Conservation (phyloP, 2,888 invertebrate species). For the Pelosia muscerda region DNA sequence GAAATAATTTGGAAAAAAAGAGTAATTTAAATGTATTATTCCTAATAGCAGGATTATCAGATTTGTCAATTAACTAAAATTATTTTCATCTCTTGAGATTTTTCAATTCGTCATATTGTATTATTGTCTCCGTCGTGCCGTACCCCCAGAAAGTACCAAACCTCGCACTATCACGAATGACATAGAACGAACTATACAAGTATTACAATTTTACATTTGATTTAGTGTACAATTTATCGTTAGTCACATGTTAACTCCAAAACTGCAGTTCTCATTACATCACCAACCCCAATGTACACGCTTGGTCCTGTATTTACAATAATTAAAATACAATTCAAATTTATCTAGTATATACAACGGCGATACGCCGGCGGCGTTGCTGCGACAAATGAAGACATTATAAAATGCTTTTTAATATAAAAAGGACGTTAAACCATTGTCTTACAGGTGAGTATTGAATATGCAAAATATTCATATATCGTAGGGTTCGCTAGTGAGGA, state of each 20-base stretch:
- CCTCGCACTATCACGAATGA: not conserved
- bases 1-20: not conserved
- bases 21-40: not conserved
- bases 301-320: conserved; percentile 83
- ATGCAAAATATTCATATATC: not conserved
- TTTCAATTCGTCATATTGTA: not conserved
- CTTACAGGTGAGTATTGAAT: not conserved
- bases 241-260: conserved; percentile 50
- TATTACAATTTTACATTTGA: conserved; percentile 23
- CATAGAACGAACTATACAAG: not conserved
- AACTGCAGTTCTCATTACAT: conserved; percentile 62
- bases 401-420: conserved; percentile 5
- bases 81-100: not conserved
- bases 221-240: conserved; percentile 43
- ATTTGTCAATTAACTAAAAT: too few relatives aligned
- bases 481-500: not conserved
- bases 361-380: conserved; percentile 36
- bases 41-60: not conserved
- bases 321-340: conserved; percentile 69
- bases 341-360: conserved; percentile 82
- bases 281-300: conserved; percentile 62
- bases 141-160: not conserved
- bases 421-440: not conserved
- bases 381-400: conserved; percentile 26
- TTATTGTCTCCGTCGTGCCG: not conserved